Evolutionary conservation across 2,797 vertebrate genomes (phyloP).

Genomic region (Cossypha caffra): DNA sequence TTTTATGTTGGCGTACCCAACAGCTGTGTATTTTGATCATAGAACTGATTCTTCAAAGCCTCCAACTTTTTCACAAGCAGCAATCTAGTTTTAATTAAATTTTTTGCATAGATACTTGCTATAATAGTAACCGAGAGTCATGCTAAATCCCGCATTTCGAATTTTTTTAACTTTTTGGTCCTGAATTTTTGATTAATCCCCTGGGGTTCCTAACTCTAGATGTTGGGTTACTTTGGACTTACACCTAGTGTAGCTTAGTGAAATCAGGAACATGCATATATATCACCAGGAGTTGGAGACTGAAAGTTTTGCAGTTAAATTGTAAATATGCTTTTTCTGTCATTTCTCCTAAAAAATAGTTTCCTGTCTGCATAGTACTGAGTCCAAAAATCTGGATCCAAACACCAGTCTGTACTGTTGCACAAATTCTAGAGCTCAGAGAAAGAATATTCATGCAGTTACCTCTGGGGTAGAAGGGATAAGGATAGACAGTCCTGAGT

Average conservation of each 20-base stretch:
- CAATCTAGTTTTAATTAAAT: conserved; percentile 44
- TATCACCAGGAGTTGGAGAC: not conserved
- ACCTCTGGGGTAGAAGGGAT: no score
- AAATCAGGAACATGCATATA: not conserved
- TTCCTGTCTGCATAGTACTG: not conserved
- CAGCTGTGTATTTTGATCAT: conserved; percentile 52
- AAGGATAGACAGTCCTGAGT: not conserved
- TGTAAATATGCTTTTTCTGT: not conserved
- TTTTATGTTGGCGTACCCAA: conserved; percentile 44
- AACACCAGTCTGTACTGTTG: not conserved
- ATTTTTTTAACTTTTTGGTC: not conserved
- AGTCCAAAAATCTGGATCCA: not conserved
- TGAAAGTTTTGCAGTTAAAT: not conserved
- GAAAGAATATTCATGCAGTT: not conserved
- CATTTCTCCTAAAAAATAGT: not conserved
- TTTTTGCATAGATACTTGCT: not conserved
- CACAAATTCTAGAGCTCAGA: not conserved
- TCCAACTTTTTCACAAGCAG: conserved; percentile 27
- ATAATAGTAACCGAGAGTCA: not conserved
- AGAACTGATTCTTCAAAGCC: not conserved
- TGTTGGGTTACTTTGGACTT: not conserved
- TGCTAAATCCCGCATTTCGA: not conserved
- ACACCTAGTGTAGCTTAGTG: not conserved
- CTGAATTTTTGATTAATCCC: not conserved
- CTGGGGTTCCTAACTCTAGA: not conserved